Evolutionary conservation across 1,140 invertebrate genomes (phyloP).

Genomic region (Achatina immaculata): DNA sequence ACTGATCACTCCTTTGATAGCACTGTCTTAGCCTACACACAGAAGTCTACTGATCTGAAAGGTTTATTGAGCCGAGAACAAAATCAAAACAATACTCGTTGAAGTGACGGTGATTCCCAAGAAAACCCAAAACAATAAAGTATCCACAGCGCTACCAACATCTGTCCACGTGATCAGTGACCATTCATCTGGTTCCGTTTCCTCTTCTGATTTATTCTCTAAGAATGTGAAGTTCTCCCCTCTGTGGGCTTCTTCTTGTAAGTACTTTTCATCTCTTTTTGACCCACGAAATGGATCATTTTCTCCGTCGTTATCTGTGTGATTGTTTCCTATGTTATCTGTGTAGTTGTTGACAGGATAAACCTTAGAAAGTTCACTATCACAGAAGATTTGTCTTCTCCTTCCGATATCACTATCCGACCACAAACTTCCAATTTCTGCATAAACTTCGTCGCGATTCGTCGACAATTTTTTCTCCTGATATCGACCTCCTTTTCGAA

Average conservation of each 20-base stretch:
- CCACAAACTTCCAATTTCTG: not conserved
- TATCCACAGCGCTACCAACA: conserved; percentile 48
- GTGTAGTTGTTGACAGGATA: not conserved
- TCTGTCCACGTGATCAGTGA: conserved; percentile 43
- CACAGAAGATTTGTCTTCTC: not conserved
- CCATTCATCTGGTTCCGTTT: conserved; percentile 38
- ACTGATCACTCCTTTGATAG: no score
- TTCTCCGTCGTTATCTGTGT: no score
- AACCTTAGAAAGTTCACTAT: not conserved
- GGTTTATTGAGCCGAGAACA: conserved; percentile 44
- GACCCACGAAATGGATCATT: not conserved
- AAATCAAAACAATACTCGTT: conserved; percentile 41
- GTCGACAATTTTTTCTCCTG: no score
- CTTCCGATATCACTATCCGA: not conserved
- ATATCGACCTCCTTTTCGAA: not conserved
- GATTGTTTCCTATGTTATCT: no score
- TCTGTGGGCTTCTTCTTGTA: not conserved
- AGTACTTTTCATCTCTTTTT: not conserved
- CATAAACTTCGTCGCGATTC: not conserved
- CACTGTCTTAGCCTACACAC: no score
- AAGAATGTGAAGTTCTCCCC: not conserved
- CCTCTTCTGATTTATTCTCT: not conserved
- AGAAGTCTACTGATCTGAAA: no score
- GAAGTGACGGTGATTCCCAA: conserved; percentile 46
- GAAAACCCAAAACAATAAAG: conserved; percentile 49